phyloP scores from a whole-genome alignment of 2,888 invertebrate species.

The Oasisia sp. region DNA sequence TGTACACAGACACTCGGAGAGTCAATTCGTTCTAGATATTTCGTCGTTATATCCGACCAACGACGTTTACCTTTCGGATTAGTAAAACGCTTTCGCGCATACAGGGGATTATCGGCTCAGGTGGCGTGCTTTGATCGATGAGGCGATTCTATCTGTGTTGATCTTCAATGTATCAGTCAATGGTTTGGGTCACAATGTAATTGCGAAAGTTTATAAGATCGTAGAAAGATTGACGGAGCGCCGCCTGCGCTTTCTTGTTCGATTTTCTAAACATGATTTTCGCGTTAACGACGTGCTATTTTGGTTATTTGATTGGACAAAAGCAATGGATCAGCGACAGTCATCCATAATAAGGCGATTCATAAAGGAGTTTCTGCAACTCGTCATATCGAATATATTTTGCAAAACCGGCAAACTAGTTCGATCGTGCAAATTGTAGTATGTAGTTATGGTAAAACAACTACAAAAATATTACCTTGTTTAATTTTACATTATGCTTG shows the following conservation, averaged over 20 bases:
- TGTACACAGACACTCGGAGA: neutral
- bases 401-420: no score
- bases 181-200: neutral
- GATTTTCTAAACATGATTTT: neutral
- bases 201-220: neutral
- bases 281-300: neutral
- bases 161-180: neutral
- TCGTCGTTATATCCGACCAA: neutral
- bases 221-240: neutral
- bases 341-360: no score
- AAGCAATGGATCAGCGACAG: neutral
- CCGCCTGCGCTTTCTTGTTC: neutral
- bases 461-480: no score
- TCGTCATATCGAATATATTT: no score
- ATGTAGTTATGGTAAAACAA: no score
- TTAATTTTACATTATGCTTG: no score
- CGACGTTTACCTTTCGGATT: neutral
- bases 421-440: no score
- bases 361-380: no score
- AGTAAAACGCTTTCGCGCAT: neutral
- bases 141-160: neutral
- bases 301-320: no score
- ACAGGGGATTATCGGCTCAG: neutral
- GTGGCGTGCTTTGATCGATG: neutral
- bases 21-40: neutral